Base-by-base conservation (phyloP, 2,113 vertebrate species). In the Gyps fulvus region DNA sequence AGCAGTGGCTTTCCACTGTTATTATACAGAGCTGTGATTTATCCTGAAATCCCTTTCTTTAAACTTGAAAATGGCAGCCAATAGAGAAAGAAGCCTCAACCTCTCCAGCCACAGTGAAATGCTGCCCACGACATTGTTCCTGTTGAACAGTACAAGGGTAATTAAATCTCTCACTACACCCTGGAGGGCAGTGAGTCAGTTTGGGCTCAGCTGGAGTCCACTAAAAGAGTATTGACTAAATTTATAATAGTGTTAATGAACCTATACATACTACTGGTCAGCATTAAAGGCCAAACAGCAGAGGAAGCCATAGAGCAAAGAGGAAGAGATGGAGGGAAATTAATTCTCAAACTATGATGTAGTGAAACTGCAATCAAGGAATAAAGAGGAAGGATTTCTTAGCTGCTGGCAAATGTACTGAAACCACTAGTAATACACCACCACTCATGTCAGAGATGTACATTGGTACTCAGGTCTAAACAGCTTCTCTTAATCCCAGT, bases 221-320 rank as follows among this genome's bases (percentile, higher is more conserved):
- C 91, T 97, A 95, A 95, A 90, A 97, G 89, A 95, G 69, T 95
- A 95, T 54, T 84, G 93, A 96, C 94, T 96, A 93, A 90, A 96
- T 97, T 89, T 96, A 79, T 93, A 93, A 89, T 73, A 92, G 91
- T 45, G 86, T 76, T 96, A 97, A 97, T 87, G 94, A 97, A 97
- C 91, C 94, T 78, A 79, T 80, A 89, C 89, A 50, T 95, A 80
- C 62, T 54, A 95, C 70, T 87, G 94, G 94, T 95, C 95, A 96
- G 94, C 82, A 77, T 63, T 81, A 80, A 90, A 81, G 87, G 79
- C 92, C 79, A 71, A 92, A 84, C 79, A 96, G 82, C 82, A 73
- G 63, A 93, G 59, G 59, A 92, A 90, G 73, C 16, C 82, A 67
- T 4, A 57, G 63, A 92, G 61, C 34, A 66, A 82, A 45, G 50